A percentile compares a stretch with the other conserved stretches of the same genome.
Conservation (phyloP, 1,140 invertebrate species). For the Drosophila teissieri region DNA sequence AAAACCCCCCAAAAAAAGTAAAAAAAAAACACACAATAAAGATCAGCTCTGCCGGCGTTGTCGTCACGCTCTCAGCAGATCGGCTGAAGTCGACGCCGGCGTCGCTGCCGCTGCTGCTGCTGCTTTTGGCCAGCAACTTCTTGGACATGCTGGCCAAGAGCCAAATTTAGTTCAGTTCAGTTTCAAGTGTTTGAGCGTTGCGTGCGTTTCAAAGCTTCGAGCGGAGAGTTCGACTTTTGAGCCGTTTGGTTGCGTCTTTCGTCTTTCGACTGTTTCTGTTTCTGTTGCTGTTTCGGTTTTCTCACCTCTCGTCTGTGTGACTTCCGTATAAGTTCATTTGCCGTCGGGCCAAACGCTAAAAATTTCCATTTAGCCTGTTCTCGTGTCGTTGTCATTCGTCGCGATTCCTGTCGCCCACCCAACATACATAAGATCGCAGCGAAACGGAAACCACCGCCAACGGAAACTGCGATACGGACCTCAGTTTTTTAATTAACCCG, state of each 20-base stretch:
- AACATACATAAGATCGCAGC: not conserved
- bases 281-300: slow-evolving; percentile 6
- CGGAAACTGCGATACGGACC: slow-evolving; percentile 62
- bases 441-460: slow-evolving; percentile 61
- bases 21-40: slow-evolving; percentile 20
- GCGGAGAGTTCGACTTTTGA: slow-evolving; percentile 58
- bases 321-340: slow-evolving; percentile 61
- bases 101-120: slow-evolving; percentile 59
- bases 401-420: slow-evolving; percentile 72
- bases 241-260: slow-evolving; percentile 23
- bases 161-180: slow-evolving; percentile 84
- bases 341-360: slow-evolving; percentile 44
- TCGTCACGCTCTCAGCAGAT: slow-evolving; percentile 69
- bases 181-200: slow-evolving; percentile 84
- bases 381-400: slow-evolving; percentile 38
- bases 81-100: slow-evolving; percentile 25
- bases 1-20: slow-evolving; percentile 26
- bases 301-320: slow-evolving; percentile 20
- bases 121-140: slow-evolving; percentile 78
- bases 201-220: slow-evolving; percentile 80
- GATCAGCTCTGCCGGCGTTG: slow-evolving; percentile 66
- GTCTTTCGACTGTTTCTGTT: no score
- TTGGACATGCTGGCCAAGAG: slow-evolving; percentile 83
- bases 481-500: slow-evolving; percentile 75
- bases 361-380: slow-evolving; percentile 23